These are phyloP conservation scores for Sarcophaga rosellei DNA, from an alignment of 2,888 invertebrate genomes.

Conservation along the genomic window DNA sequence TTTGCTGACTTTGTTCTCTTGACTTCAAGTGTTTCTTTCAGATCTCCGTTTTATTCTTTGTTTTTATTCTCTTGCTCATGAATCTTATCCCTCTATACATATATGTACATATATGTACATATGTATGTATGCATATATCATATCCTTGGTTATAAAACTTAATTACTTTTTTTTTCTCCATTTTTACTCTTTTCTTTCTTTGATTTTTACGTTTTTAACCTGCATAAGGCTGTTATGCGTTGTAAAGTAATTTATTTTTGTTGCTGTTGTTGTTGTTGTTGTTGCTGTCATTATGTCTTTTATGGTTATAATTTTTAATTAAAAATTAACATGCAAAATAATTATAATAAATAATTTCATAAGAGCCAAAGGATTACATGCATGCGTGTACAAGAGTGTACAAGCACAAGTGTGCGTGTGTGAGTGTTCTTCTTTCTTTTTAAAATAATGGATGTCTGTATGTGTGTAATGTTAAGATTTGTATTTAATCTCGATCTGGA, in stretches of 20 bases:
- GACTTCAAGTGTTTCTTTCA: too few relatives aligned
- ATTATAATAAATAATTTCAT: conserved; percentile 13
- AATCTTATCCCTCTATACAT: too few relatives aligned
- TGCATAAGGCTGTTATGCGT: conserved; percentile 46
- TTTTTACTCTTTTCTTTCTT: not conserved
- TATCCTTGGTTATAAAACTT: conserved; percentile 49
- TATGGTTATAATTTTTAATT: conserved; percentile 65
- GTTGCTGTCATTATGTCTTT: conserved; percentile 36
- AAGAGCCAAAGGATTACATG: not conserved
- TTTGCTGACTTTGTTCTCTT: too few relatives aligned
- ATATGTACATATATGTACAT: too few relatives aligned
- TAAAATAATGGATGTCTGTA: too few relatives aligned
- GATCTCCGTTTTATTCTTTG: too few relatives aligned
- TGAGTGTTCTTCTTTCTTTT: too few relatives aligned
- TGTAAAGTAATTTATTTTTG: conserved; percentile 44
- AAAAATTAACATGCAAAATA: conserved; percentile 63
- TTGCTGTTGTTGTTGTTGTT: conserved; percentile 39
- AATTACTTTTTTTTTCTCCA: conserved; percentile 55
- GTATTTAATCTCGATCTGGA: too few relatives aligned
- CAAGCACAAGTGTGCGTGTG: too few relatives aligned
- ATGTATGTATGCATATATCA: not conserved
- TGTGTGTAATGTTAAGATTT: too few relatives aligned
- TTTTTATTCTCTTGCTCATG: too few relatives aligned
- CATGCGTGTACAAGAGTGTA: not conserved
- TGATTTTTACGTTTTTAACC: conserved; percentile 14